Base-by-base conservation (phyloP, 2,797 vertebrate species). In the Coilia nasus region DNA sequence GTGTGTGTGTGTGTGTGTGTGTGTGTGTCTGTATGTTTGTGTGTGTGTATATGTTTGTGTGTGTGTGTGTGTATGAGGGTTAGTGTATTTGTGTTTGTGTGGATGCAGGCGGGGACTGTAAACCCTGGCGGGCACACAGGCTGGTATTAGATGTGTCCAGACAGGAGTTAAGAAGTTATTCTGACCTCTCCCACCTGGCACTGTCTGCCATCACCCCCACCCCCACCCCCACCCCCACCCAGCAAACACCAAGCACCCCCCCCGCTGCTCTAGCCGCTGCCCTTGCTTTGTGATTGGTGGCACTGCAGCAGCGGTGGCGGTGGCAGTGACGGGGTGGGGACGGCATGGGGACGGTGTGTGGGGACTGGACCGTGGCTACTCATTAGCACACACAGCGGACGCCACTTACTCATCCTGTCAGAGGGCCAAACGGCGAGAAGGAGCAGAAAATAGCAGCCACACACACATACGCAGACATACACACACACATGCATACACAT, bases 321-420 rank as follows among this genome's bases (percentile, higher is more conserved):
- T 60, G 59, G 59, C 14, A 14, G 59, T 2, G 59, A 3, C 14
- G 56, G 17, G 0, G 56, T 4, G 11, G 57, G 57, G 10, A 54
- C 50, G 7, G 50, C 50, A 28, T 71, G 64, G 67, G 14, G 67
- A 41, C 14, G n/a, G 59, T 28, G 64, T 67, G 64, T 71, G 64
- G 67, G 14, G 67, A 41, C 14, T 75, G 67, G 67, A 35, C 28
- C 60, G 25, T 14, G 64, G 85, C 31, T 85, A 84, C 84, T 88
- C 83, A 87, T 85, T 78, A 86, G 85, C 75, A 44, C 75, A 31
- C 75, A 83, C 82, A 88, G 82, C 85, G 88, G 89, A 91, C 87
- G 88, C 87, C 83, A 89, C 88, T 82, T 80, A 87, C 84, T 91
- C 88, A 90, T 89, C 86, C 81, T 87, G 86, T 88, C 83, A 86